These are phyloP conservation scores for Puma concolor DNA, from an alignment of 2,113 vertebrate species.

Conservation along the genomic window DNA sequence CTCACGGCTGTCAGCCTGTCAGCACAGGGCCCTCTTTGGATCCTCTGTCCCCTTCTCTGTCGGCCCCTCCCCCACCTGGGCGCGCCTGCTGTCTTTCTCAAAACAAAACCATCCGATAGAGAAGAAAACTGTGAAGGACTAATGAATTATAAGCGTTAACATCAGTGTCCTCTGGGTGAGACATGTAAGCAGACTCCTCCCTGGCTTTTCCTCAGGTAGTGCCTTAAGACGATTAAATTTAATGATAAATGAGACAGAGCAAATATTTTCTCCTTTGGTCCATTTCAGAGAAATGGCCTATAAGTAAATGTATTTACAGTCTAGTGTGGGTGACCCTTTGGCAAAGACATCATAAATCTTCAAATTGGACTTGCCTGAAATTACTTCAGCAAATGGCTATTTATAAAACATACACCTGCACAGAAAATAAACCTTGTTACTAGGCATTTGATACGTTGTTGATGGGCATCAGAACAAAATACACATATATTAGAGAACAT, in stretches of 20 bases:
- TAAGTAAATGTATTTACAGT: not conserved
- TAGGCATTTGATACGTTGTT: not conserved
- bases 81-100: too few species aligned
- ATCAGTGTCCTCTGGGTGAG: not conserved
- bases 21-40: too few species aligned
- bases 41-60: too few species aligned
- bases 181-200: not conserved
- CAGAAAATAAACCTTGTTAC: not conserved
- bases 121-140: not conserved
- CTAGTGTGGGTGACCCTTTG: not conserved
- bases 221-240: conserved; percentile 14
- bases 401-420: not conserved
- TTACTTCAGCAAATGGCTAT: not conserved
- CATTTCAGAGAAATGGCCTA: not conserved
- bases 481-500: not conserved
- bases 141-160: not conserved
- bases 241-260: not conserved
- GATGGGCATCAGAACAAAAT: not conserved
- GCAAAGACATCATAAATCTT: conserved; percentile 1
- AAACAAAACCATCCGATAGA: not conserved
- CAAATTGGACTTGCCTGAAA: conserved; percentile 27
- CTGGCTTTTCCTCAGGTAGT: not conserved
- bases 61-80: too few species aligned
- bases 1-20: too few species aligned
- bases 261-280: not conserved